A percentile compares a stretch with the other conserved stretches of the same genome.
phyloP scores from a whole-genome alignment of 2,888 invertebrate species.

The Noctua janthina region DNA sequence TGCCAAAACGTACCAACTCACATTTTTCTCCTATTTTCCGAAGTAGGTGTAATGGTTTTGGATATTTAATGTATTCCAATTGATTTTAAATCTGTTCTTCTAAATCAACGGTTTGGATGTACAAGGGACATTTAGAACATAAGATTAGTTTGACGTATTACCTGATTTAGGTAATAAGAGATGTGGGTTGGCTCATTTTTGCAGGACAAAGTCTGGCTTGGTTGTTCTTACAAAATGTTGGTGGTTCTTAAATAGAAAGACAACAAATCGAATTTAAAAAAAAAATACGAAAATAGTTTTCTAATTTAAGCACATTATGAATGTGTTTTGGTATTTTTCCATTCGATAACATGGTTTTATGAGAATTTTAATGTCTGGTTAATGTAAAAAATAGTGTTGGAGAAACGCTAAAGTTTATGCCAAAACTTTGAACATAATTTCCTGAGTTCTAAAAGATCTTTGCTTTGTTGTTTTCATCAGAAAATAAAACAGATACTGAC shows the following conservation, averaged over 20 bases:
- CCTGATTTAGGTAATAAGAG: not conserved
- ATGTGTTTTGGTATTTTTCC: not conserved
- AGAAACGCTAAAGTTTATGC: not conserved
- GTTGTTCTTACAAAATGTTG: not conserved
- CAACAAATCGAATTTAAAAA: not conserved
- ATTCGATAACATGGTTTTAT: conserved; percentile 3
- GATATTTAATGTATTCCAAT: not conserved
- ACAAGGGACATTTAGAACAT: not conserved
- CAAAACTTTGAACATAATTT: not conserved
- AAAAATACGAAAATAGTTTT: not conserved
- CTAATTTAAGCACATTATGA: not conserved
- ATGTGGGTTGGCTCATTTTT: not conserved
- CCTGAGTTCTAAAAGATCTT: not conserved
- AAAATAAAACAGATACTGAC: not conserved
- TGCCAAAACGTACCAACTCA: not conserved
- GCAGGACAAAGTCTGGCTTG: too few species aligned
- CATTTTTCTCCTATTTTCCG: not conserved
- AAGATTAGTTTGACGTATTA: not conserved
- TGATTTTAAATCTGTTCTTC: not conserved
- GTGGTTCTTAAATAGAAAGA: not conserved
- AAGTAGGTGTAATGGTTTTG: not conserved
- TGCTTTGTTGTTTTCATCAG: not conserved
- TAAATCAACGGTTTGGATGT: not conserved
- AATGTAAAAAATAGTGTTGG: not conserved
- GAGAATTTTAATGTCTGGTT: not conserved